phyloP scores from a whole-genome alignment of 1,140 invertebrate genomes.

The Pomacea maculata region DNA sequence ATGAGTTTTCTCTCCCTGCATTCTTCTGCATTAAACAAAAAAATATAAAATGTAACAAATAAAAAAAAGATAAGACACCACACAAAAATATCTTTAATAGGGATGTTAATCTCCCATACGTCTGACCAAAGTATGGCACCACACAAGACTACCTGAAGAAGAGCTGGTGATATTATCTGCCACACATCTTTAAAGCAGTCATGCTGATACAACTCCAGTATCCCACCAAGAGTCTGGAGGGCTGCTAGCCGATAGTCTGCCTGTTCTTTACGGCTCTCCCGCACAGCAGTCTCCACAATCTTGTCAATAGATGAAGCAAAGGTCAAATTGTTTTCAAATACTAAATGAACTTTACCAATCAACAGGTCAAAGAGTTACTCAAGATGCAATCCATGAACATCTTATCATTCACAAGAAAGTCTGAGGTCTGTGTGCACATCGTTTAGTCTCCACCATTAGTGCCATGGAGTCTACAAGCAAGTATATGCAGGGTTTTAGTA shows the following conservation, averaged over 20 bases:
- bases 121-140: conserved; percentile 58
- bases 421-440: too few species aligned
- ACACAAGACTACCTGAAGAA: conserved; percentile 44
- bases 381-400: too few species aligned
- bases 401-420: too few species aligned
- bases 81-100: background rate
- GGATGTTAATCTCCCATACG: conserved; percentile 72
- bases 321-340: too few species aligned
- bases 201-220: conserved; percentile 77
- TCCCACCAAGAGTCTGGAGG: conserved; percentile 76
- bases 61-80: background rate
- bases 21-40: background rate
- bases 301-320: conserved; percentile 29
- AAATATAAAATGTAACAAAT: background rate
- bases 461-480: too few species aligned
- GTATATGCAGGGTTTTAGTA: too few species aligned
- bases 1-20: conserved; percentile 70
- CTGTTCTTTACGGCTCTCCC: conserved; percentile 83
- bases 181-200: conserved; percentile 84
- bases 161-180: conserved; percentile 63
- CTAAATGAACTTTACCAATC: too few species aligned
- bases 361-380: too few species aligned
- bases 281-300: conserved; percentile 76
- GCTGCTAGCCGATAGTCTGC: conserved; percentile 80
- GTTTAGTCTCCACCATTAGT: too few species aligned